Conservation (phyloP, 1,140 invertebrate genomes). For the Hyles vespertilio region DNA sequence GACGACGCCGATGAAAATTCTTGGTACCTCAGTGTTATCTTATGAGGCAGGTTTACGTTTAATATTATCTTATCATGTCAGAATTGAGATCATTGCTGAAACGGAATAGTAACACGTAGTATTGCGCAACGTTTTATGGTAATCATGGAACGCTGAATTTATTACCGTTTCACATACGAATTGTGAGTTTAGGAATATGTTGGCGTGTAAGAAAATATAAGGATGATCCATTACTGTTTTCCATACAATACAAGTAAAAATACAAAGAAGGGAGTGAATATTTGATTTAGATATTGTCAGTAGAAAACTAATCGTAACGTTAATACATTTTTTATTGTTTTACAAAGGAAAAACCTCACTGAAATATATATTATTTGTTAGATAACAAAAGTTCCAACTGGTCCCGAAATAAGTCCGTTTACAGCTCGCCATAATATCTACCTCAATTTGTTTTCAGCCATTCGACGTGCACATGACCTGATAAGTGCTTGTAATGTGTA, state of each 20-base stretch:
- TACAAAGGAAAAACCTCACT: background rate
- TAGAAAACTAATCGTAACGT: no score
- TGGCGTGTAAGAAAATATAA: no score
- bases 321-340: background rate
- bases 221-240: no score
- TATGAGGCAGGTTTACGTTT: conserved; percentile 60
- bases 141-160: no score
- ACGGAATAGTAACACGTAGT: no score
- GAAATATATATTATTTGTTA: background rate
- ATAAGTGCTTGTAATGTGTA: conserved; percentile 11
- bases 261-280: background rate
- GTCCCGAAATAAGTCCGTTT: no score
- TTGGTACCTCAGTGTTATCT: conserved; percentile 68
- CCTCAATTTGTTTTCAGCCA: background rate
- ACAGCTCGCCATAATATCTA: background rate
- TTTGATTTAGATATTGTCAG: no score
- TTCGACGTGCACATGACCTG: conserved; percentile 1
- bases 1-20: conserved; percentile 67
- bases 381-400: background rate
- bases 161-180: no score
- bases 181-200: no score
- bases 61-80: conserved; percentile 55
- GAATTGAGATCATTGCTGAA: background rate
- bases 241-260: background rate
- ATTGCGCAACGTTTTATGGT: no score